Evolutionary conservation across 2,113 vertebrate genomes (phyloP).

Genomic region (Columba livia): DNA sequence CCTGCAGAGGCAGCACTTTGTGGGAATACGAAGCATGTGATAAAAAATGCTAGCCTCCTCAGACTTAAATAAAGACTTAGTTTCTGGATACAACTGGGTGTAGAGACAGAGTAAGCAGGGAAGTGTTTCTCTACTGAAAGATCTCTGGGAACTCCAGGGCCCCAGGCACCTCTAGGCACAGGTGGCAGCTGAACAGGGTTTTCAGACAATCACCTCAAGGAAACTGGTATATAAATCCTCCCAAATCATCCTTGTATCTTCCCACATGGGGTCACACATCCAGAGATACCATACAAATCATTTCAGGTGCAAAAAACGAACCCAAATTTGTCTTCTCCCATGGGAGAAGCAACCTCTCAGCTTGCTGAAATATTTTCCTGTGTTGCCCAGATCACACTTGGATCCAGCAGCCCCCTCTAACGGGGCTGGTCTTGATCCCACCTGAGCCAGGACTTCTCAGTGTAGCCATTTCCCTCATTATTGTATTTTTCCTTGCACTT

Average conservation of each 20-base stretch:
- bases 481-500: background rate
- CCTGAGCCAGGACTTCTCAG: background rate
- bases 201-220: background rate
- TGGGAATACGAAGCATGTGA: background rate
- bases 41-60: background rate
- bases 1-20: background rate
- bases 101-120: background rate
- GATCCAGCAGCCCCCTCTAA: background rate
- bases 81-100: background rate
- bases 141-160: background rate
- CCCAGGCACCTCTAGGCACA: background rate
- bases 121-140: background rate
- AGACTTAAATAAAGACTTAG: background rate
- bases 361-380: background rate
- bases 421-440: background rate
- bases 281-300: background rate
- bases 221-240: background rate
- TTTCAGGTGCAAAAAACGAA: background rate
- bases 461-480: accelerated
- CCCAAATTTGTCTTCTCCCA: background rate
- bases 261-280: too few relatives aligned
- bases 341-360: background rate
- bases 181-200: background rate
- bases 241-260: background rate
- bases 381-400: background rate